Conservation (phyloP, 1,140 invertebrate genomes). For the Pogonomyrmex barbatus region DNA sequence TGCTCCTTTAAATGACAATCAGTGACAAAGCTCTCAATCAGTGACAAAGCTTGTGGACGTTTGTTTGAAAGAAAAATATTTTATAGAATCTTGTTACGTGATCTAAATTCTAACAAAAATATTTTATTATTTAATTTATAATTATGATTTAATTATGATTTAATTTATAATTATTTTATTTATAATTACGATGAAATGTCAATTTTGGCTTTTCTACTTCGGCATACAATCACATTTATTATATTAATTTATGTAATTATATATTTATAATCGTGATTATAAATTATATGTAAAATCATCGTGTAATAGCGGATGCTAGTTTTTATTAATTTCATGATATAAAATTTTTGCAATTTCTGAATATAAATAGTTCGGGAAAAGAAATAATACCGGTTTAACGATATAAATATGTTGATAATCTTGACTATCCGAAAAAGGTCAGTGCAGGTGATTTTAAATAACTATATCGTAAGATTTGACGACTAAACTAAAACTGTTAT, state of each 20-base stretch:
- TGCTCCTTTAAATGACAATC: neutral
- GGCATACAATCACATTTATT: neutral
- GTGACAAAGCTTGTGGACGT: neutral
- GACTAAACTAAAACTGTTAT: constrained; percentile 3
- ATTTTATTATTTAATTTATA: neutral
- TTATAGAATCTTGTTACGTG: neutral
- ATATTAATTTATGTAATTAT: neutral
- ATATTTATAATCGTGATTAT: neutral
- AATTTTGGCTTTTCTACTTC: neutral
- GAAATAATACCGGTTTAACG: neutral
- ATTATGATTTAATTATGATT: too few species aligned
- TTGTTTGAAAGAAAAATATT: neutral
- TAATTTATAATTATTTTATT: too few species aligned
- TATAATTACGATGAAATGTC: neutral
- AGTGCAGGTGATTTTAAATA: constrained; percentile 12
- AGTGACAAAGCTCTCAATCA: neutral
- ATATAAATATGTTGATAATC: neutral
- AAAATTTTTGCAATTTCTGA: neutral
- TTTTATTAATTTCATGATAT: neutral
- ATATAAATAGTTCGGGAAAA: neutral
- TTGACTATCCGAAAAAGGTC: constrained; percentile 22
- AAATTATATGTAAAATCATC: neutral
- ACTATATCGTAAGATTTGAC: neutral
- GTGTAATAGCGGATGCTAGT: neutral
- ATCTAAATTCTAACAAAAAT: neutral